phyloP scores from a whole-genome alignment of 2,888 invertebrate species.

The Rhodophaea formosa region DNA sequence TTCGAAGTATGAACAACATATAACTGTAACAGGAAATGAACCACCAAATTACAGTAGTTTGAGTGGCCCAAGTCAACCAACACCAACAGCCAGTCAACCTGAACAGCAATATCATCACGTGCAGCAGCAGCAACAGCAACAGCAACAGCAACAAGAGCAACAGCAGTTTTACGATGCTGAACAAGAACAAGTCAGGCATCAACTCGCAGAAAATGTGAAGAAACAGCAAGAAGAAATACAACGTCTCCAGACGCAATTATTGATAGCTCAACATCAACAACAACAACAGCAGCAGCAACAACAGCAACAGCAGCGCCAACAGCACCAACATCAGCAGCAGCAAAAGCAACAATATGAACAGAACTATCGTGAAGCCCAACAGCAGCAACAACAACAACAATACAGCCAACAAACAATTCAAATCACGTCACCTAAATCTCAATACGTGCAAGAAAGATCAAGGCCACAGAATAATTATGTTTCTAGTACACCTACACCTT shows the following conservation, averaged over 20 bases:
- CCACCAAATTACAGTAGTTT: conserved; percentile 52
- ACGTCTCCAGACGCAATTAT: conserved; percentile 66
- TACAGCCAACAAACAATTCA: conserved; percentile 55
- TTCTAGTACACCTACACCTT: conserved; percentile 58
- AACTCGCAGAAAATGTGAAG: conserved; percentile 71
- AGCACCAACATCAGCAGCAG: conserved; percentile 52
- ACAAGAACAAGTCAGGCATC: conserved; percentile 66
- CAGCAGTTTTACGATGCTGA: conserved; percentile 65
- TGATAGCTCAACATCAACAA: conserved; percentile 60
- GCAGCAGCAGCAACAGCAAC: conserved; percentile 44
- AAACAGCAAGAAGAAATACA: conserved; percentile 79
- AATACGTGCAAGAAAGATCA: conserved; percentile 67
- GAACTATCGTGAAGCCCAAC: conserved; percentile 33
- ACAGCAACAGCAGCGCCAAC: conserved; percentile 46
- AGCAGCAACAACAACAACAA: conserved; percentile 37
- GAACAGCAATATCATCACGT: conserved; percentile 35
- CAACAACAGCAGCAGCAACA: conserved; percentile 39
- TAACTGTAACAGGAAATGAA: conserved; percentile 76
- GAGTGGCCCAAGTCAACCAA: conserved; percentile 43
- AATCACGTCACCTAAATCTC: conserved; percentile 57
- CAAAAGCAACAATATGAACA: conserved; percentile 57
- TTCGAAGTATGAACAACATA: conserved; percentile 90
- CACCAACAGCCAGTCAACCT: conserved; percentile 35
- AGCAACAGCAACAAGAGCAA: conserved; percentile 52
- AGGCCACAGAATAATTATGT: conserved; percentile 53